These are phyloP conservation scores for Trialeurodes vaporariorum DNA, from an alignment of 1,140 invertebrate genomes.

Conservation along the genomic window DNA sequence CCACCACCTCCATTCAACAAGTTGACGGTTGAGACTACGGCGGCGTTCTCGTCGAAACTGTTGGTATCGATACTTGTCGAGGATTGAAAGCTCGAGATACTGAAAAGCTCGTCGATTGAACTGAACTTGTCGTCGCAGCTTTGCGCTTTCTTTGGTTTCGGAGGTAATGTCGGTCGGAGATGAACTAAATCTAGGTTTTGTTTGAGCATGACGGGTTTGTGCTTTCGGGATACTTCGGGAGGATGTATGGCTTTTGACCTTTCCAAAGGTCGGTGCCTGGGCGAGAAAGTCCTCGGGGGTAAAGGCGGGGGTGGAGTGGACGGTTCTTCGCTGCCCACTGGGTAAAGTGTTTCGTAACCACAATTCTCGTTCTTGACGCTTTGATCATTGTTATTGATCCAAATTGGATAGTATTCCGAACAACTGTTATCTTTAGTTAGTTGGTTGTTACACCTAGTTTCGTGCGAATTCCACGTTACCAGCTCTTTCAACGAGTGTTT, in stretches of 20 bases:
- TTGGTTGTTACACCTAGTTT: slow-evolving; percentile 23
- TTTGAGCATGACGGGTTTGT: slow-evolving; percentile 22
- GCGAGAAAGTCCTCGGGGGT: slow-evolving; percentile 32
- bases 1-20: not conserved
- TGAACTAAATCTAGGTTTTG: slow-evolving; percentile 6
- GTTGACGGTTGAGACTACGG: not conserved
- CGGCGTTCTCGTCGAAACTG: slow-evolving; percentile 11
- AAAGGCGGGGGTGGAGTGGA: slow-evolving; percentile 30
- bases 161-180: slow-evolving; percentile 24
- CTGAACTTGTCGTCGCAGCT: slow-evolving; percentile 63
- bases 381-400: slow-evolving; percentile 20
- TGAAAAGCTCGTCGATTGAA: slow-evolving; percentile 51
- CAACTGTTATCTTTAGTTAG: slow-evolving; percentile 16
- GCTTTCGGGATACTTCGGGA: slow-evolving; percentile 24
- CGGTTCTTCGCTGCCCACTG: slow-evolving; percentile 16
- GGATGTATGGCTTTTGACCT: slow-evolving; percentile 32
- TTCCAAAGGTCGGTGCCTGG: slow-evolving; percentile 34
- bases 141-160: slow-evolving; percentile 38
- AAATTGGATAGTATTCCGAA: slow-evolving; percentile 33
- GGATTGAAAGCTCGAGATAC: slow-evolving; percentile 18
- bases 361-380: slow-evolving; percentile 18
- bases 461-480: slow-evolving; percentile 31
- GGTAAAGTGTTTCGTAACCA: slow-evolving; percentile 34
- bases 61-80: slow-evolving; percentile 8
- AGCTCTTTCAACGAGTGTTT: slow-evolving; percentile 25